Base-by-base conservation (phyloP, 1,140 invertebrate species). In the Caenorhabditis tropicalis region DNA sequence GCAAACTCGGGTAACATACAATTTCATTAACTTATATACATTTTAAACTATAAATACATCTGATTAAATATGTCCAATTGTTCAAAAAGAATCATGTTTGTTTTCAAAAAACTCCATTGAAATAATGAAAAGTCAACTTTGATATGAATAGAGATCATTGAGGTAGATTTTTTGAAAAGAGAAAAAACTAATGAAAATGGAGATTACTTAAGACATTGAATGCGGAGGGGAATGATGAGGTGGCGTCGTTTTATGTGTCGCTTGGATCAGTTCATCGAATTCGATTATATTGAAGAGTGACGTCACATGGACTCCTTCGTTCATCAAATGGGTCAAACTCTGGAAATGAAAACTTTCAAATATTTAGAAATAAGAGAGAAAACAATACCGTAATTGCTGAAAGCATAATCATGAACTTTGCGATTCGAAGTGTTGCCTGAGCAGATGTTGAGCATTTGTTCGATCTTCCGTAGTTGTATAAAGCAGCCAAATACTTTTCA, bases 201-300 rank as follows among this genome's bases (percentile, higher is more conserved):
- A n/a, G n/a, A n/a, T n/a, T n/a, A 48, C 10, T 48, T 82, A 46
- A 10, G 24, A 39, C 49, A 36, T 39, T 21, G 81, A 29, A 83
- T 58, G 39, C 16, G 33, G 82, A 83, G 60, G 60, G 43, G 39
- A 74, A 81, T 83, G 49, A 24, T 60, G 70, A 53, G 70, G 81
- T 15, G 81, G 53, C 10, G 81, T 82, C 12, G 79, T 81, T 31
- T 82, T 82, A 39, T 82, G 81, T 31, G 48, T 53, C 9, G 81
- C 81, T 39, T 82, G 81, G n/a, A 82, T 82, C 6, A 82, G 21
- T 46, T 82, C 51, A 33, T 85, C 84, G 43, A 85, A 85, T 65
- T 85, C 84, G 16, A 95, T 99, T 21, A 89, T 98, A 0, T 93
- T 96, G 79, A 85, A 85, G 10, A 85, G 53, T 15, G 53, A 65